Percentiles rank a stretch among this genome's conserved stretches.
These are phyloP conservation scores for Alosa alosa DNA, from an alignment of 2,113 vertebrate species.

Conservation along the genomic window DNA sequence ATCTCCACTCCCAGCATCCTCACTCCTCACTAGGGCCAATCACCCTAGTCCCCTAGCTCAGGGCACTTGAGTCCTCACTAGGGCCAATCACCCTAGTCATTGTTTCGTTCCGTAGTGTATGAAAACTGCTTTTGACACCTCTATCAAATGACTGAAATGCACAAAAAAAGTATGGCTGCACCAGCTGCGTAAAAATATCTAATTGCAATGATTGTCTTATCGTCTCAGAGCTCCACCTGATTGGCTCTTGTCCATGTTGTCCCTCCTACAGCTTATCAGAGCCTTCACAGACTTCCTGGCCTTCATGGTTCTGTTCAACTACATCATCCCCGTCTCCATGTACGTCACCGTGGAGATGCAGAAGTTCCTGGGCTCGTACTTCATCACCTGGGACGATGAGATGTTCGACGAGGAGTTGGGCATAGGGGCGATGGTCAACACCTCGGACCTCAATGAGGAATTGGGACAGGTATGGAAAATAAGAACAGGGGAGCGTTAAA, in stretches of 20 bases:
- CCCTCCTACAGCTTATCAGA: conserved; percentile 78
- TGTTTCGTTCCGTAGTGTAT: no score
- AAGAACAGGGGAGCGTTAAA: not conserved
- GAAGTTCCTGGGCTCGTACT: conserved; percentile 97
- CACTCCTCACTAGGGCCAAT: not conserved
- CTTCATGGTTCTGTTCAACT: conserved; percentile 99
- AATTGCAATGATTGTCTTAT: no score
- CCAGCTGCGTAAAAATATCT: no score
- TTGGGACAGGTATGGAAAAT: conserved; percentile 83
- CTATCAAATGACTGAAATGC: no score
- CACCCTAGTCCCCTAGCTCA: no score
- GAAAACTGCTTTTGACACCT: no score
- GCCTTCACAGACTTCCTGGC: conserved; percentile 97
- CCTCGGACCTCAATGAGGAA: conserved; percentile 96
- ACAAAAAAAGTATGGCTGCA: no score
- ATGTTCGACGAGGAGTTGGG: conserved; percentile 90
- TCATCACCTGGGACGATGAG: conserved; percentile 96
- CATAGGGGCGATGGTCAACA: conserved; percentile 92
- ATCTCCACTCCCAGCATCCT: conserved; percentile 6
- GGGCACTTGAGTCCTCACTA: not conserved
- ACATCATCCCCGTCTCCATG: conserved; percentile 99
- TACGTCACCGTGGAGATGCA: conserved; percentile 99
- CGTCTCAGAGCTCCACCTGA: no score
- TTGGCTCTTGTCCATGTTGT: not conserved
- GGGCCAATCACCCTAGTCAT: no score